These are phyloP conservation scores for Mormyrus proboscirostris DNA, from an alignment of 2,797 vertebrate genomes.

Conservation along the genomic window DNA sequence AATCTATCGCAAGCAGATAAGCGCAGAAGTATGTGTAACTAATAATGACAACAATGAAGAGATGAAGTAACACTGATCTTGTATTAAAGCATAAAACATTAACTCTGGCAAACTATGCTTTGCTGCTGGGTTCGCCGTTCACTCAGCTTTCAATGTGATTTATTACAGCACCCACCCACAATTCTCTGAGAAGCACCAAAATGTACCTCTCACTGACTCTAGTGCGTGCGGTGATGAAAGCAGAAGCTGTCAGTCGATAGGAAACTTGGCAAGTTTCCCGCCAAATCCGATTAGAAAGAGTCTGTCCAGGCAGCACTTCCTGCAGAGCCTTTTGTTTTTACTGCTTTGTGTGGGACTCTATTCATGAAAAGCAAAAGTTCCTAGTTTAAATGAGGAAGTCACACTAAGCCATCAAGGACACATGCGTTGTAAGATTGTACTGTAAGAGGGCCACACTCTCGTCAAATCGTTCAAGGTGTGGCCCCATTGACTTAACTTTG, in stretches of 20 bases:
- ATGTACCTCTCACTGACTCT: background rate
- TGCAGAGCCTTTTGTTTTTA: background rate
- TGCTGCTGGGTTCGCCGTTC: background rate
- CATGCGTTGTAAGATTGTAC: background rate
- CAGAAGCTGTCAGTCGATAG: slow-evolving; percentile 3
- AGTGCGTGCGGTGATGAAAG: background rate
- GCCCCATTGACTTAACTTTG: background rate
- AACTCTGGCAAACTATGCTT: background rate
- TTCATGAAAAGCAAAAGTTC: background rate
- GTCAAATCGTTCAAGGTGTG: background rate
- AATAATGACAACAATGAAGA: background rate
- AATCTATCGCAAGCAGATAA: background rate
- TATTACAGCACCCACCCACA: background rate
- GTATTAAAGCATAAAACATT: background rate
- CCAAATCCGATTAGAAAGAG: background rate
- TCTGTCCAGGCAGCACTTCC: background rate
- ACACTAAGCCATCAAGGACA: background rate
- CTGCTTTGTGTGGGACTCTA: background rate
- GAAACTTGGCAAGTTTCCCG: background rate
- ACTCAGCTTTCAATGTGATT: background rate
- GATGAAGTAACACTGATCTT: background rate
- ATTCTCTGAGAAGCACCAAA: background rate
- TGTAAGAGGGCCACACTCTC: background rate
- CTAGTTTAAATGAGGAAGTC: background rate
- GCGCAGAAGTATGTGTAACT: background rate